Conservation (phyloP, 2,888 invertebrate genomes). For the Apodemia mormo region DNA sequence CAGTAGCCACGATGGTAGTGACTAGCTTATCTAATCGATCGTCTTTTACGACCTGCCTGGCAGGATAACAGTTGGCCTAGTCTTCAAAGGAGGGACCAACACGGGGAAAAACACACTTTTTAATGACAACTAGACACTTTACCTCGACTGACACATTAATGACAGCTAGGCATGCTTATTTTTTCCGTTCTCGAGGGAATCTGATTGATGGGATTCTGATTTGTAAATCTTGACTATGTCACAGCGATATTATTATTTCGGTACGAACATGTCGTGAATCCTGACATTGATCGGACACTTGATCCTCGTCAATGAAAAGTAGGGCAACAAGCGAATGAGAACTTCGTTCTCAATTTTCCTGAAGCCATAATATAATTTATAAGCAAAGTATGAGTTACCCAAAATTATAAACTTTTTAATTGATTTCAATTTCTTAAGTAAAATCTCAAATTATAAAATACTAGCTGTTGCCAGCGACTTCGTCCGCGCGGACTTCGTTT, state of each 20-base stretch:
- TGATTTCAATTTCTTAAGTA: neutral
- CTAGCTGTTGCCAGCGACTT: too few species aligned
- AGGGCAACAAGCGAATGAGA: neutral
- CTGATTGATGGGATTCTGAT: neutral
- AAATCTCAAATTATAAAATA: too few species aligned
- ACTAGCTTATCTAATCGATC: too few species aligned
- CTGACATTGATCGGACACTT: conserved; percentile 7
- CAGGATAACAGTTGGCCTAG: too few species aligned
- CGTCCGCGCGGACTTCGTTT: too few species aligned
- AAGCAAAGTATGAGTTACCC: neutral
- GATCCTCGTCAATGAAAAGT: conserved; percentile 8
- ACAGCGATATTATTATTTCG: neutral
- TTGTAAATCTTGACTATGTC: neutral
- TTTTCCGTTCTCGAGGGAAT: neutral
- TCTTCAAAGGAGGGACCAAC: too few species aligned
- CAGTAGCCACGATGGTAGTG: too few species aligned
- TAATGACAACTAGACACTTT: too few species aligned
- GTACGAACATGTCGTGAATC: neutral
- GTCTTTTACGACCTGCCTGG: too few species aligned
- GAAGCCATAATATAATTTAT: conserved; percentile 5
- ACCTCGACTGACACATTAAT: too few species aligned
- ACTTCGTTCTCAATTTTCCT: neutral
- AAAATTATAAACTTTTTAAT: neutral
- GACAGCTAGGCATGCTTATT: neutral
- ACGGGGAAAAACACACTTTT: too few species aligned